These are phyloP conservation scores for Spodoptera picta DNA, from an alignment of 2,888 invertebrate species.

Conservation along the genomic window DNA sequence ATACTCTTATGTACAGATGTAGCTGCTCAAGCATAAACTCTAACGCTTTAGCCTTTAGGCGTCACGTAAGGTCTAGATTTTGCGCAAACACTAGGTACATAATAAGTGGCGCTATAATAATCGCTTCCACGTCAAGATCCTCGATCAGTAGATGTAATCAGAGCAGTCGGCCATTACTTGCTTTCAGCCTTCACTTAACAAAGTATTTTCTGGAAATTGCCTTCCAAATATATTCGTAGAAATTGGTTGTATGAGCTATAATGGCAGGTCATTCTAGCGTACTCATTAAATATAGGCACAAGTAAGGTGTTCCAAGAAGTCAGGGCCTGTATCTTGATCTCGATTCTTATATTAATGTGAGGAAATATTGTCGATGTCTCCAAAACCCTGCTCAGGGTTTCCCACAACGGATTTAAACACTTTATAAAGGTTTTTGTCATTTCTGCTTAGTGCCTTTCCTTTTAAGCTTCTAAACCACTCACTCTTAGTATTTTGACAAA, in stretches of 20 bases:
- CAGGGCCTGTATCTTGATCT: conserved; percentile 12
- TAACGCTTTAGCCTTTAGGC: neutral
- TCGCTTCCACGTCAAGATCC: conserved; percentile 14
- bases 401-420: conserved; percentile 8
- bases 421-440: conserved; percentile 7
- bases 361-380: neutral
- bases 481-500: conserved; percentile 9
- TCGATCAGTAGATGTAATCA: conserved; percentile 33
- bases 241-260: too few relatives aligned
- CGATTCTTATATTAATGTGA: conserved; percentile 13
- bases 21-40: too few relatives aligned
- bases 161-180: conserved; percentile 12
- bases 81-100: conserved; percentile 4
- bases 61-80: conserved; percentile 39
- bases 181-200: conserved; percentile 19
- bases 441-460: conserved; percentile 6
- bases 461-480: conserved; percentile 15
- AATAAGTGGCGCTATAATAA: conserved; percentile 10
- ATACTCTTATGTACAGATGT: too few relatives aligned
- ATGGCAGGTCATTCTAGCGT: too few relatives aligned
- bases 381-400: neutral
- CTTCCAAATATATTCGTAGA: neutral
- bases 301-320: too few relatives aligned
- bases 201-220: conserved; percentile 14
- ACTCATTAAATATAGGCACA: too few relatives aligned